phyloP scores from a whole-genome alignment of 2,113 vertebrate species.

The Salvelinus alpinus region DNA sequence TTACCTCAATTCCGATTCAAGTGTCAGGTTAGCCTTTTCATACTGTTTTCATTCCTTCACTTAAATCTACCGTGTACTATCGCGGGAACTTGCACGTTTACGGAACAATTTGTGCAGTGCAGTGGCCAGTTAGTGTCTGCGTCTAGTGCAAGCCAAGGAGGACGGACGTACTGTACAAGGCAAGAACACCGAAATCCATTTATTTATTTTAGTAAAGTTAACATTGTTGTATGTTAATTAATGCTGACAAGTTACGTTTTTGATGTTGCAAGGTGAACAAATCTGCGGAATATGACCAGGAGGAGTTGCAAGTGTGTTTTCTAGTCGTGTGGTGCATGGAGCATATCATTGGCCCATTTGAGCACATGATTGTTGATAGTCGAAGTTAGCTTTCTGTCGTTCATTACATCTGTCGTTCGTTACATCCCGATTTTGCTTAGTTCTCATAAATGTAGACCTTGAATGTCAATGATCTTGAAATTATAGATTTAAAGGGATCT shows the following conservation, averaged over 20 bases:
- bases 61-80: no score
- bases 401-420: no score
- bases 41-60: no score
- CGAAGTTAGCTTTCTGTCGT: no score
- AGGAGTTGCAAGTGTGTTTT: background rate
- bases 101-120: background rate
- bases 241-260: background rate
- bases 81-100: no score
- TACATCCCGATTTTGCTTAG: background rate
- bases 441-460: background rate
- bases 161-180: background rate
- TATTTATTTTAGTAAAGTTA: background rate
- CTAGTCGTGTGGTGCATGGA: background rate
- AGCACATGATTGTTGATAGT: no score
- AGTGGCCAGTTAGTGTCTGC: conserved; percentile 1
- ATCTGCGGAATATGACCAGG: background rate
- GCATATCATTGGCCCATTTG: no score
- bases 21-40: no score
- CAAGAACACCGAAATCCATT: background rate
- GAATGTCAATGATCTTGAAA: background rate
- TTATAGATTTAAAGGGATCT: background rate
- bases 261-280: background rate
- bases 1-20: no score
- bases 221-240: background rate
- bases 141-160: background rate